Percentiles rank a stretch among this genome's conserved stretches.
phyloP scores from a whole-genome alignment of 92 coral and sea anemone genomes.

The Actinostola sp. region DNA sequence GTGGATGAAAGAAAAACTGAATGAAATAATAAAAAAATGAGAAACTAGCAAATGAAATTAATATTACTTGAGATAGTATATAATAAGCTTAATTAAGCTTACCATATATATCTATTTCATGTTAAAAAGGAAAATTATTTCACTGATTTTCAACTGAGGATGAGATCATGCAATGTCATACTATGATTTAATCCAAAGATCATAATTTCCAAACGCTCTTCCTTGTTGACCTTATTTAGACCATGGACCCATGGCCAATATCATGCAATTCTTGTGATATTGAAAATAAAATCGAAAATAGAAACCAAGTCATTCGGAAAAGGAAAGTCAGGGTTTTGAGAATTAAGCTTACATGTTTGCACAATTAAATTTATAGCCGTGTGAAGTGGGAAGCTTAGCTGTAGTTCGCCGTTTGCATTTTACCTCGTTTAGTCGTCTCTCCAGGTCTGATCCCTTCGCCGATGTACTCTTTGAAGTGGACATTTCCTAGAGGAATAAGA shows the following conservation, averaged over 20 bases:
- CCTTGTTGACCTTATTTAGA: neutral
- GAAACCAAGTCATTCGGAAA: neutral
- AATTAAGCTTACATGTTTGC: too few species aligned
- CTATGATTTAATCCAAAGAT: too few species aligned
- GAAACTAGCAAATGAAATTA: neutral
- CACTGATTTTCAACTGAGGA: too few species aligned
- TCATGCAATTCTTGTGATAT: neutral
- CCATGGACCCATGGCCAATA: too few species aligned
- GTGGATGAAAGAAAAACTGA: neutral
- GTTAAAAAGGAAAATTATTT: too few species aligned
- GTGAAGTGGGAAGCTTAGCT: neutral
- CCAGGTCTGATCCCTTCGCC: conserved; percentile 25
- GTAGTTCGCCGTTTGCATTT: neutral
- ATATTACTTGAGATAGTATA: neutral
- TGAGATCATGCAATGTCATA: too few species aligned
- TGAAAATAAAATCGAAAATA: neutral
- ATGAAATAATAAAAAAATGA: neutral
- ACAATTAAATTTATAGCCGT: neutral
- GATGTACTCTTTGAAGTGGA: conserved; percentile 3
- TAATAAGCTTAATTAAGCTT: too few species aligned
- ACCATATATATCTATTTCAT: too few species aligned
- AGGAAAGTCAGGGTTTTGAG: too few species aligned
- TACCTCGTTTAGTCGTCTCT: conserved; percentile 73
- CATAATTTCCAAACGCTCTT: neutral
- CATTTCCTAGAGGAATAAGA: conserved; percentile 21